These are phyloP conservation scores for Coregonus suidteri DNA, from an alignment of 2,797 vertebrate genomes.

Conservation along the genomic window DNA sequence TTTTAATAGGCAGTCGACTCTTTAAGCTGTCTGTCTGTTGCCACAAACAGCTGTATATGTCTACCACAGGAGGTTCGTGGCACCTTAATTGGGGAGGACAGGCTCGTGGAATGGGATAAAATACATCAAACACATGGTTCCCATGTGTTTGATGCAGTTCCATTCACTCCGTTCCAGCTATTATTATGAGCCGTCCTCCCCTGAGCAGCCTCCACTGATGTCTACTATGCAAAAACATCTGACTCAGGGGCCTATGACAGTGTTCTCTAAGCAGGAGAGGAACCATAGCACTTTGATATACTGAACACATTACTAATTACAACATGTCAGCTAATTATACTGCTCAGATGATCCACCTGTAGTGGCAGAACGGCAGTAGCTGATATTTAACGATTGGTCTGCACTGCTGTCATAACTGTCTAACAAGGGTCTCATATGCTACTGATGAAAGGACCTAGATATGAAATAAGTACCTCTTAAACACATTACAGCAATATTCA, in stretches of 20 bases:
- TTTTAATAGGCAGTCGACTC: too few species aligned
- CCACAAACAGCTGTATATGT: too few species aligned
- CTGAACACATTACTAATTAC: slow-evolving; percentile 5
- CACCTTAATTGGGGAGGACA: too few species aligned
- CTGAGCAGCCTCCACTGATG: not conserved
- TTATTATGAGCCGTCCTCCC: too few species aligned
- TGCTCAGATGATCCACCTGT: not conserved
- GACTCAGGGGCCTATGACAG: slow-evolving; percentile 1
- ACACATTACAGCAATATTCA: slow-evolving; percentile 2
- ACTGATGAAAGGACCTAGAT: not conserved
- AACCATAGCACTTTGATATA: not conserved
- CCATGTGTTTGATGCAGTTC: too few species aligned
- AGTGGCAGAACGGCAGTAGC: not conserved
- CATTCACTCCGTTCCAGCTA: too few species aligned
- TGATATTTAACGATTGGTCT: not conserved
- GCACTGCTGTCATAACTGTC: not conserved
- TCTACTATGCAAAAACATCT: slow-evolving; percentile 1
- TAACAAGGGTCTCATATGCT: not conserved
- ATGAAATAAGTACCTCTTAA: slow-evolving; percentile 15
- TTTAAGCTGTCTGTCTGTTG: too few species aligned
- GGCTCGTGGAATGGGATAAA: too few species aligned
- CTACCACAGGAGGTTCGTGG: too few species aligned
- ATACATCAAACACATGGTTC: not conserved
- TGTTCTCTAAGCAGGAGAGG: not conserved
- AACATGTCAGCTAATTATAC: slow-evolving; percentile 12